phyloP scores from a whole-genome alignment of 2,113 vertebrate species.

The Amazona vittata region DNA sequence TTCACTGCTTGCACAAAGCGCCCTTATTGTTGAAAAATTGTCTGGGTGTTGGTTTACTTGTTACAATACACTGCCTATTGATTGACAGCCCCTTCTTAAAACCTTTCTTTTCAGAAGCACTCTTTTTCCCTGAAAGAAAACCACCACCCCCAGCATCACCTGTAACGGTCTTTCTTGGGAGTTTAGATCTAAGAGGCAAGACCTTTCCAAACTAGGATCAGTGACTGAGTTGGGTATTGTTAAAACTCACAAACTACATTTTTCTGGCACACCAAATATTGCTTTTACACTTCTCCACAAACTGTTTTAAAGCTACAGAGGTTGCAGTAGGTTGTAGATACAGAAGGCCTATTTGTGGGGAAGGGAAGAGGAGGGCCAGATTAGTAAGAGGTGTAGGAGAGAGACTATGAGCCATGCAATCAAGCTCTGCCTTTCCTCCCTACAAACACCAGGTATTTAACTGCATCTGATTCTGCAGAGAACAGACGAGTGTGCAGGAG shows the following conservation, averaged over 20 bases:
- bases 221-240: background rate
- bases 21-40: background rate
- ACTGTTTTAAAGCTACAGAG: background rate
- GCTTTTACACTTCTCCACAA: background rate
- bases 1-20: background rate
- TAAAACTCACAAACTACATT: background rate
- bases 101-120: background rate
- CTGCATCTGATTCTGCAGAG: background rate
- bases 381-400: background rate
- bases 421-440: background rate
- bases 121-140: background rate
- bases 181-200: background rate
- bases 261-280: background rate
- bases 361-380: background rate
- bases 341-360: background rate
- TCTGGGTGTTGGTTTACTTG: background rate
- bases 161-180: background rate
- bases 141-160: background rate
- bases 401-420: fast-evolving
- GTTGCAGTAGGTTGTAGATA: background rate
- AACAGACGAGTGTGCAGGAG: background rate
- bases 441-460: background rate
- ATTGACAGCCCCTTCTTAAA: background rate
- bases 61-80: background rate
- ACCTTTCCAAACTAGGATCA: background rate